These are phyloP conservation scores for Neotoxoptera formosana DNA, from an alignment of 1,140 invertebrate species.

Conservation along the genomic window DNA sequence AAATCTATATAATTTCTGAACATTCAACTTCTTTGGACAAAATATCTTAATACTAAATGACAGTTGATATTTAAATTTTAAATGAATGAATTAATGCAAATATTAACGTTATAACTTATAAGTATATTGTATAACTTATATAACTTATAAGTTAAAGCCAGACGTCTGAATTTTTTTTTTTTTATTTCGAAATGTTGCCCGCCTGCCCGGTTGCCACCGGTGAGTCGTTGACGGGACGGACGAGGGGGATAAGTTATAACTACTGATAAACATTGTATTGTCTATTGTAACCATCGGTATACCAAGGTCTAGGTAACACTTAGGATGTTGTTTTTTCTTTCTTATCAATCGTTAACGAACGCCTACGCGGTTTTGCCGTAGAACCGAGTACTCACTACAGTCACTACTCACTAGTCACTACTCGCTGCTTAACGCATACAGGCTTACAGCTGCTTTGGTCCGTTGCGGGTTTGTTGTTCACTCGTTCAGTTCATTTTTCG, in stretches of 20 bases:
- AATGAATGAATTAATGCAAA: no score
- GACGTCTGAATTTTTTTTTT: no score
- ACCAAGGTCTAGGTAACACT: background rate
- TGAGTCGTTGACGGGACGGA: no score
- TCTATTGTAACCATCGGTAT: background rate
- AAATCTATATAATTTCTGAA: no score
- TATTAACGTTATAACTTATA: no score
- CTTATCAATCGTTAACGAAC: conserved; percentile 31
- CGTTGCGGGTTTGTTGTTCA: background rate
- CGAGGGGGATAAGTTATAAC: background rate
- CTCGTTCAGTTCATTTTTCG: background rate
- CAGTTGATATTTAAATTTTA: no score
- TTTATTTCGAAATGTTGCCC: no score
- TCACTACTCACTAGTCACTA: background rate
- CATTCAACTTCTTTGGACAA: no score
- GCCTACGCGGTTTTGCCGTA: background rate
- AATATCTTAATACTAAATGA: no score
- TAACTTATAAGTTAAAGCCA: no score
- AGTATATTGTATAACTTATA: no score
- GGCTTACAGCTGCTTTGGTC: background rate
- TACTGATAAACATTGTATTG: background rate
- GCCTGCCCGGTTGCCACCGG: no score
- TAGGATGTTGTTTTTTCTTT: background rate
- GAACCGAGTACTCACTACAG: background rate
- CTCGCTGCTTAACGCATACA: background rate